Evolutionary conservation across 2,113 vertebrate species (phyloP).

Genomic region (Sturnus vulgaris): DNA sequence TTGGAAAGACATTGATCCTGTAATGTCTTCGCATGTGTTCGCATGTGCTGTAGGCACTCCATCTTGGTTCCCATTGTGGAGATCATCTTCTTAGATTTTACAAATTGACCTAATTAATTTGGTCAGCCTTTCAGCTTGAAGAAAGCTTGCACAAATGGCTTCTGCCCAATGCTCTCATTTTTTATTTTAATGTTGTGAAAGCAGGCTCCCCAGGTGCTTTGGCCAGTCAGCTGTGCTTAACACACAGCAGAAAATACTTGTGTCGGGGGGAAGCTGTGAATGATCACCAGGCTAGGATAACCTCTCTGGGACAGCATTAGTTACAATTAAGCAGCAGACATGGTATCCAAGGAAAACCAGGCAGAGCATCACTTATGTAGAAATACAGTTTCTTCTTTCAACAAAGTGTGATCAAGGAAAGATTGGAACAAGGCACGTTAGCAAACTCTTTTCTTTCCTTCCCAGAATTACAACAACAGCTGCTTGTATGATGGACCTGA

Average conservation of each 20-base stretch:
- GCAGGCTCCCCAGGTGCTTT: not conserved
- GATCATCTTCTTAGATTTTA: not conserved
- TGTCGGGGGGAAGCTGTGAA: not conserved
- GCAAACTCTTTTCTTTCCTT: conserved; percentile 39
- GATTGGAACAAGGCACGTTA: not conserved
- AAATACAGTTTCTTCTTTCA: not conserved
- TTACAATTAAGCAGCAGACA: not conserved
- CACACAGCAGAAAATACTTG: not conserved
- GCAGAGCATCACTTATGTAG: not conserved
- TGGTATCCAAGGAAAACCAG: not conserved
- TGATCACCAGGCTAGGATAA: not conserved
- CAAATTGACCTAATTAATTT: not conserved
- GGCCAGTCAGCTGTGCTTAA: not conserved
- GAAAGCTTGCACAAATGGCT: not conserved
- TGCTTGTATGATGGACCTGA: conserved; percentile 97
- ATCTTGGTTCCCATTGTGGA: not conserved
- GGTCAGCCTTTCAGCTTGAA: not conserved
- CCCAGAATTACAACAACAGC: conserved; percentile 94
- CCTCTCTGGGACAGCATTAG: not conserved
- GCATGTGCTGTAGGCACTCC: fast-evolving
- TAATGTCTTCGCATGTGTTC: fast-evolving
- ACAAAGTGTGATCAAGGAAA: not conserved
- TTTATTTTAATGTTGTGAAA: not conserved
- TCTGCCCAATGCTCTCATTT: not conserved
- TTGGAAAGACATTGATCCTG: not conserved